Conservation (phyloP, 2,113 vertebrate species). For the Cyanocitta stelleri region DNA sequence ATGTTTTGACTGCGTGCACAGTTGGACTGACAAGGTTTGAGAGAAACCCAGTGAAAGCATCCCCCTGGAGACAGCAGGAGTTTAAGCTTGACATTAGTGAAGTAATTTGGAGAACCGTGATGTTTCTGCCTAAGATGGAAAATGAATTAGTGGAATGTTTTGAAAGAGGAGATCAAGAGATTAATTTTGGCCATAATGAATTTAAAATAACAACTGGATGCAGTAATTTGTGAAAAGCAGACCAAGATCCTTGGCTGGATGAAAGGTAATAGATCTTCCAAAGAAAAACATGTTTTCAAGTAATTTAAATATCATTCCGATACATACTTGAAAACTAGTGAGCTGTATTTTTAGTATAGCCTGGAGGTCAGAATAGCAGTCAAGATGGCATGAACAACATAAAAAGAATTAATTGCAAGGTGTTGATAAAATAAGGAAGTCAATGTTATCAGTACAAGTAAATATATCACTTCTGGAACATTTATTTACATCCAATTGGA, state of each 20-base stretch:
- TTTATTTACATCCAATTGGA: neutral
- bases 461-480: neutral
- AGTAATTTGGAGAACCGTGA: neutral
- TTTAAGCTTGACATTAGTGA: neutral
- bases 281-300: neutral
- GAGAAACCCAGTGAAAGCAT: neutral
- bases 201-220: neutral
- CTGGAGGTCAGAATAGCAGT: neutral
- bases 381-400: neutral
- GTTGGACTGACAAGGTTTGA: slow-evolving; percentile 11
- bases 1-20: neutral
- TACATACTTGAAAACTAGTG: neutral
- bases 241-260: neutral
- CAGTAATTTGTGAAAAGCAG: neutral
- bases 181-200: neutral
- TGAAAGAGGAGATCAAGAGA: neutral
- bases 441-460: neutral
- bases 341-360: neutral
- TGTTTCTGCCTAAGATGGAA: neutral
- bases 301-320: neutral
- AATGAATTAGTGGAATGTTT: neutral
- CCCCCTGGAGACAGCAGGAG: neutral
- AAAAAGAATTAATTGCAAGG: neutral
- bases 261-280: neutral
- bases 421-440: neutral